These are phyloP conservation scores for Heliornis fulica DNA, from an alignment of 2,113 vertebrate species.

Conservation along the genomic window DNA sequence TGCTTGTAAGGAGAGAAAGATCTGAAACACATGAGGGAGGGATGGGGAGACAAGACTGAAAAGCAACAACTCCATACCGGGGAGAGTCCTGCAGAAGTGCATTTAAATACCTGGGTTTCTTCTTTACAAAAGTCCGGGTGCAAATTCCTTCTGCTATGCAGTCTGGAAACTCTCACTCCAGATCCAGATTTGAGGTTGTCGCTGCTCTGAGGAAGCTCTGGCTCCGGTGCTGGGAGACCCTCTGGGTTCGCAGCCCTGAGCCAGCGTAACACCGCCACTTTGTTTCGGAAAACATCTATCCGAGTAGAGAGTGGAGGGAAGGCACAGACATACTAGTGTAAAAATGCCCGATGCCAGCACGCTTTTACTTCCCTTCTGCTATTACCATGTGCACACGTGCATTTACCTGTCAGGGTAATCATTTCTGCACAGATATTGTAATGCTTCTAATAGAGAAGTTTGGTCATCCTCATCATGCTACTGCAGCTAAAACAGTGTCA, in stretches of 20 bases:
- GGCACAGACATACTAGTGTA: rapidly evolving
- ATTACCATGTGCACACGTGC: rapidly evolving
- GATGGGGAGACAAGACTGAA: background rate
- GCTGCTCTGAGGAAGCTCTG: background rate
- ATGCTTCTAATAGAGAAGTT: background rate
- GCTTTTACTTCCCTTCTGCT: background rate
- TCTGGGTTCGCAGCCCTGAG: background rate
- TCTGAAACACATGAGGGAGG: background rate
- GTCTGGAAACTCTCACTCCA: background rate
- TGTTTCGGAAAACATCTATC: background rate
- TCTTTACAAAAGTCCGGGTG: background rate
- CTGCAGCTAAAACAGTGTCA: background rate
- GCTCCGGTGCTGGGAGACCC: rapidly evolving
- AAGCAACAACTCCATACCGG: background rate
- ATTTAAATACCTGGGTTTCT: background rate
- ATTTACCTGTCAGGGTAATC: background rate
- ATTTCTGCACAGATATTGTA: background rate
- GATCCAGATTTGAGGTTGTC: background rate
- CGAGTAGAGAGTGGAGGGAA: background rate
- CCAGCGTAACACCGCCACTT: background rate
- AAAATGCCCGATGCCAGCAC: background rate
- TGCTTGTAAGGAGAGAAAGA: background rate
- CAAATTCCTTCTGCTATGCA: background rate
- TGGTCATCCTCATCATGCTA: background rate
- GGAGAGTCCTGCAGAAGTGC: background rate